Conservation (phyloP, 2,113 vertebrate genomes). For the Dasyprocta punctata region DNA sequence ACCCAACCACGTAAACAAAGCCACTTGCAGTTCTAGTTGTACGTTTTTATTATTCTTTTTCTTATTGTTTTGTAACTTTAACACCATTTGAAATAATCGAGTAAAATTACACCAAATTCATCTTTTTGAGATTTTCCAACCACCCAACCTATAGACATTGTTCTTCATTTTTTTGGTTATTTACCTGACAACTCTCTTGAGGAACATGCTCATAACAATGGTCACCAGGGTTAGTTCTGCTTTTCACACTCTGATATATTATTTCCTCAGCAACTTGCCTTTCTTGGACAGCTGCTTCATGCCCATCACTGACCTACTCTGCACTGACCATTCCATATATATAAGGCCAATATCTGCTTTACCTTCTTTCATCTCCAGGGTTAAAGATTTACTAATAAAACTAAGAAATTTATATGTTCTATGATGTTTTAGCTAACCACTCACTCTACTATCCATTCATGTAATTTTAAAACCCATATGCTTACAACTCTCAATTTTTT, state of each 20-base stretch:
- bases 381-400: conserved; percentile 1
- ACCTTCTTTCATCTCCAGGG: not conserved
- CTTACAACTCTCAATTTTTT: not conserved
- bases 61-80: not conserved
- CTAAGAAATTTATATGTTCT: not conserved
- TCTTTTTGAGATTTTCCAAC: conserved; percentile 28
- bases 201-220: not conserved
- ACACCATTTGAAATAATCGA: not conserved
- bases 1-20: not conserved
- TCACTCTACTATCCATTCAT: not conserved
- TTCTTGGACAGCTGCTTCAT: not conserved
- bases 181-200: not conserved
- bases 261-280: conserved; percentile 38
- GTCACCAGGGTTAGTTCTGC: not conserved
- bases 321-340: not conserved
- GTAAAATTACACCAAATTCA: not conserved
- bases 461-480: not conserved
- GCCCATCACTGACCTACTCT: not conserved
- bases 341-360: not conserved
- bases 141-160: not conserved
- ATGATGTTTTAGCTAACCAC: not conserved
- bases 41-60: not conserved
- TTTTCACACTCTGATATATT: not conserved
- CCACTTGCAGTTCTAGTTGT: not conserved
- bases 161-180: conserved; percentile 23